A percentile compares a stretch with the other conserved stretches of the same genome.
These are phyloP conservation scores for Balearica regulorum DNA, from an alignment of 2,797 vertebrate genomes.

Conservation along the genomic window DNA sequence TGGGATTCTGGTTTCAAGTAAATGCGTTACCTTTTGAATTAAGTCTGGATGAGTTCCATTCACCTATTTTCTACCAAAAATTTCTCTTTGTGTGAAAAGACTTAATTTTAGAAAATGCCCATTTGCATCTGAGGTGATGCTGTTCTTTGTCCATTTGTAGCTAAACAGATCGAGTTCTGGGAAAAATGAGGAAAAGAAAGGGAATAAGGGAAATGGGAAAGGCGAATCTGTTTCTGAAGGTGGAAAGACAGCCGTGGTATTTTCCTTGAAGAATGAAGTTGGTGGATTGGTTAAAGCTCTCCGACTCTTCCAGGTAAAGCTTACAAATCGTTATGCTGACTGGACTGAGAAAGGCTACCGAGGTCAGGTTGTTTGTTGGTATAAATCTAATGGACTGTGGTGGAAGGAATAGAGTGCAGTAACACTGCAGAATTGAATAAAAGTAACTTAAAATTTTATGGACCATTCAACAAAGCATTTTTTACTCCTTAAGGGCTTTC, in stretches of 20 bases:
- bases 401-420: not conserved
- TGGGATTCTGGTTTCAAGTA: not conserved
- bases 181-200: slow-evolving; percentile 83
- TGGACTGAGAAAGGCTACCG: not conserved
- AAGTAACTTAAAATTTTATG: not conserved
- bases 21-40: not conserved
- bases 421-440: not conserved
- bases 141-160: slow-evolving; percentile 61
- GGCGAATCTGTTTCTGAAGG: slow-evolving; percentile 71
- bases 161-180: slow-evolving; percentile 75
- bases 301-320: slow-evolving; percentile 89
- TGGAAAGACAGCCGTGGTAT: slow-evolving; percentile 88
- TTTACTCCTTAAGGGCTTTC: not conserved
- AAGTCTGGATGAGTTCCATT: not conserved
- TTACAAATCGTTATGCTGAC: not conserved
- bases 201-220: slow-evolving; percentile 69
- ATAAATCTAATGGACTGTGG: not conserved
- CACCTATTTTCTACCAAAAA: not conserved
- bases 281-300: slow-evolving; percentile 91
- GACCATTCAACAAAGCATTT: not conserved
- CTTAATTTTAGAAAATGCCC: not conserved
- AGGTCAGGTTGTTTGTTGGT: not conserved
- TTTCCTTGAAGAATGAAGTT: slow-evolving; percentile 95
- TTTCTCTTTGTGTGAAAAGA: not conserved
- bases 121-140: not conserved